Evolutionary conservation across 2,113 vertebrate species (phyloP).

Genomic region (Amazona guildingii): DNA sequence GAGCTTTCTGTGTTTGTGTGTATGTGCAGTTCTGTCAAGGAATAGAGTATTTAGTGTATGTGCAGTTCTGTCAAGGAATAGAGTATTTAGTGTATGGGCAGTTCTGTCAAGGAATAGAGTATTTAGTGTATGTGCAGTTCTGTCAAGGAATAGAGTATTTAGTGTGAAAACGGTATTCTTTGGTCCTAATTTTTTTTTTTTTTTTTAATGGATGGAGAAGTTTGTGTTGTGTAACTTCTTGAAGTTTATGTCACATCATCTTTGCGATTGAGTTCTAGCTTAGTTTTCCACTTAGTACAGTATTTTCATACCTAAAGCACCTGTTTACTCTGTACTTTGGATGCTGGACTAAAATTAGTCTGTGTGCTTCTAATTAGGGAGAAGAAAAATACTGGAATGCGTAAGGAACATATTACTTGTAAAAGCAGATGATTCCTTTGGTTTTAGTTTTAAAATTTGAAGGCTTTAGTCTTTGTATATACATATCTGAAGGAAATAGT

Average conservation of each 20-base stretch:
- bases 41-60: not conserved
- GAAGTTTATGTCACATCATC: not conserved
- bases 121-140: too few relatives aligned
- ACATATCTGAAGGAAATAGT: not conserved
- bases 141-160: not conserved
- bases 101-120: too few relatives aligned
- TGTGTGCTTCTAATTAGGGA: not conserved
- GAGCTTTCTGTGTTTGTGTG: not conserved
- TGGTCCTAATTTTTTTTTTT: not conserved
- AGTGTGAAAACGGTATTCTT: not conserved
- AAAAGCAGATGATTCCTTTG: not conserved
- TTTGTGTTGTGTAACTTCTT: constrained; percentile 7
- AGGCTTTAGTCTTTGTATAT: not conserved
- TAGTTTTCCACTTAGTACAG: not conserved
- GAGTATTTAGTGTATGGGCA: not conserved
- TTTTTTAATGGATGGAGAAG: not conserved
- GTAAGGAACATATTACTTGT: not conserved
- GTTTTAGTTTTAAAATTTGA: not conserved
- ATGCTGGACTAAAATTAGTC: not conserved
- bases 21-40: not conserved
- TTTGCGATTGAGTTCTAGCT: not conserved
- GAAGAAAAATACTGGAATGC: not conserved
- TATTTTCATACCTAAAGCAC: not conserved
- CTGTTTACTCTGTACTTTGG: not conserved
- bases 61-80: not conserved